These are phyloP conservation scores for Penaeus indicus DNA, from an alignment of 1,140 invertebrate genomes.

Conservation along the genomic window DNA sequence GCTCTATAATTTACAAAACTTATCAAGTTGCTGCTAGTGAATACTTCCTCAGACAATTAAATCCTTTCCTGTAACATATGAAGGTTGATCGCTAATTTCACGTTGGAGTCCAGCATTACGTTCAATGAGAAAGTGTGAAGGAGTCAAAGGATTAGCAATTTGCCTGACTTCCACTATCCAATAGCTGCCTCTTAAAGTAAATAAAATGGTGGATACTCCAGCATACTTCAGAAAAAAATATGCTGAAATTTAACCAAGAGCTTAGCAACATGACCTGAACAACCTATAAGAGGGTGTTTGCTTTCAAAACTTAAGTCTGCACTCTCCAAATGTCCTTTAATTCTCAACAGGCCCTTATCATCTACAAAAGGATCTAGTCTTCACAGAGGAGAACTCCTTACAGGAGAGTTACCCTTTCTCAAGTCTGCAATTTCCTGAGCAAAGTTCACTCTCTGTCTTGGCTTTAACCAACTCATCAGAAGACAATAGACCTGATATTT, in stretches of 20 bases:
- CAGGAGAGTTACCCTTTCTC: conserved; percentile 42
- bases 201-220: no score
- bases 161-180: no score
- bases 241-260: no score
- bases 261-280: no score
- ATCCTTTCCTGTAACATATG: not conserved
- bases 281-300: no score
- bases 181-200: not conserved
- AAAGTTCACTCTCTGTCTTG: no score
- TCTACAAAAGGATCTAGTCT: conserved; percentile 37
- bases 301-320: not conserved
- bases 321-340: conserved; percentile 27
- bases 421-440: conserved; percentile 36
- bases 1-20: no score
- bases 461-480: no score
- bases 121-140: conserved; percentile 47
- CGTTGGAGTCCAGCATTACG: not conserved
- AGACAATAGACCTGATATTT: no score
- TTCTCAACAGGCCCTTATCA: not conserved
- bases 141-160: conserved; percentile 16
- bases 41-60: no score
- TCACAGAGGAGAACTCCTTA: not conserved
- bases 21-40: no score
- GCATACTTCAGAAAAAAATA: no score
- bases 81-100: not conserved